Evolutionary conservation across 2,113 vertebrate genomes (phyloP).

Genomic region (Jacana jacana): DNA sequence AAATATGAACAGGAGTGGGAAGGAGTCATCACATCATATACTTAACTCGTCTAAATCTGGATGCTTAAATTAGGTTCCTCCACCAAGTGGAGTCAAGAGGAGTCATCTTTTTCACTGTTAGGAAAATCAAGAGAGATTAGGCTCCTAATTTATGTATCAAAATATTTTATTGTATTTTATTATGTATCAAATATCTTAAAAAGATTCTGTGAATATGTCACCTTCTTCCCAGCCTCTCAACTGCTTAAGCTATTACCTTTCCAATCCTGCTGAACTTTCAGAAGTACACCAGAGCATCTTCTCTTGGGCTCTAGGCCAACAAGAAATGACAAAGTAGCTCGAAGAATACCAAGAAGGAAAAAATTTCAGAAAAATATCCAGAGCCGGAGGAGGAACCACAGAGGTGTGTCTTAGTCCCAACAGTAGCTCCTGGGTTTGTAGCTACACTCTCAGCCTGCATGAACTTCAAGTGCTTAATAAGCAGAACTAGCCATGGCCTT

Average conservation of each 20-base stretch:
- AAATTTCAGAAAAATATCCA: not conserved
- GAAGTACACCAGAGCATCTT: not conserved
- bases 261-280: not conserved
- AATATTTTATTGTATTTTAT: not conserved
- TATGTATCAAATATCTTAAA: not conserved
- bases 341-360: not conserved
- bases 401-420: not conserved
- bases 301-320: not conserved
- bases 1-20: conserved; percentile 33
- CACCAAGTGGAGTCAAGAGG: not conserved
- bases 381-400: not conserved
- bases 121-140: not conserved
- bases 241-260: not conserved
- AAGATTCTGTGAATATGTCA: not conserved
- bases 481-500: not conserved
- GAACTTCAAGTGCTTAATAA: not conserved
- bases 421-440: not conserved
- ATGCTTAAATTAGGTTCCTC: conserved; percentile 22
- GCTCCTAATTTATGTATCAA: not conserved
- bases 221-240: not conserved
- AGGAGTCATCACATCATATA: not conserved
- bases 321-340: not conserved
- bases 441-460: not conserved
- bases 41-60: conserved; percentile 15
- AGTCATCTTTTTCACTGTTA: not conserved